Evolutionary conservation across 2,888 invertebrate species (phyloP).

Genomic region (Abrostola triplasia): DNA sequence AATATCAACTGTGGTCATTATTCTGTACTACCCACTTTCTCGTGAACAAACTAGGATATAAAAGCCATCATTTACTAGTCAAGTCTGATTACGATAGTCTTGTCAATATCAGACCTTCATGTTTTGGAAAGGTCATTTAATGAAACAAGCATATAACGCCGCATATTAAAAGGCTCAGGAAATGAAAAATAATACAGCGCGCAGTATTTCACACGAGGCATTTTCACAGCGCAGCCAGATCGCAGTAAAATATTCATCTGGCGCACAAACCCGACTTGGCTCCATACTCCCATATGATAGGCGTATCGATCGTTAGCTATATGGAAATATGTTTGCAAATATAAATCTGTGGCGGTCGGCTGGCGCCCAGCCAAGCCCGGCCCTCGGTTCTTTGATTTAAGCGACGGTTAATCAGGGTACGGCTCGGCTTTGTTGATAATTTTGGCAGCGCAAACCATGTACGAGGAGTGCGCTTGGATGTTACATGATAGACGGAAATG

Average conservation of each 20-base stretch:
- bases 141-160: conserved; percentile 26
- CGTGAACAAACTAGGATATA: neutral
- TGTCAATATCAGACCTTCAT: neutral
- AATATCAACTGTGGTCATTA: neutral
- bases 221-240: conserved; percentile 42
- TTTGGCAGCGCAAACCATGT: conserved; percentile 36
- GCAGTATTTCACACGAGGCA: conserved; percentile 32
- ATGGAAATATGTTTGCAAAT: conserved; percentile 68
- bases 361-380: conserved; percentile 72
- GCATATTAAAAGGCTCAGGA: conserved; percentile 23
- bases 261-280: conserved; percentile 45
- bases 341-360: conserved; percentile 76
- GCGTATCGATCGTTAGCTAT: conserved; percentile 57
- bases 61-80: too few relatives aligned
- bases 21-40: neutral
- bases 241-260: conserved; percentile 48
- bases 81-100: neutral
- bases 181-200: conserved; percentile 40
- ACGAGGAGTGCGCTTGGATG: conserved; percentile 11
- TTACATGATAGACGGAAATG: conserved; percentile 1
- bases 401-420: conserved; percentile 66
- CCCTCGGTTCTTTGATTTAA: conserved; percentile 63
- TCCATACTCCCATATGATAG: conserved; percentile 45
- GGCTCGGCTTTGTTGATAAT: conserved; percentile 46
- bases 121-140: conserved; percentile 11